Base-by-base conservation (phyloP, 2,888 invertebrate genomes). In the Spilarctia lutea region DNA sequence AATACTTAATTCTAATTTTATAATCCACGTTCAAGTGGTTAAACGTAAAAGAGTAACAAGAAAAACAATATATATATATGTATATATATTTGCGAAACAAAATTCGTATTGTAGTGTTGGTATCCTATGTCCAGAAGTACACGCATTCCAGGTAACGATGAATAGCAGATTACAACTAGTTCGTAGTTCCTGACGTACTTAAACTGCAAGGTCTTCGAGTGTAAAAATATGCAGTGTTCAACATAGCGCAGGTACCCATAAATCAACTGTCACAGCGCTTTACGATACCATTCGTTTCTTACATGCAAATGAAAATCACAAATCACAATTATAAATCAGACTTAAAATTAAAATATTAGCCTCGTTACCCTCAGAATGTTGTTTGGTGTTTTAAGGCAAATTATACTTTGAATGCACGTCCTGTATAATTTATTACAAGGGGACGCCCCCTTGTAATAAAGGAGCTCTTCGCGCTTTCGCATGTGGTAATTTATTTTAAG, bases 371-470 rank as follows among this genome's bases (percentile, higher is more conserved):
- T 67, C 67, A 75, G 75, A 83, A 75, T 73, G 74, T 70, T 82
- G 83, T 82, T 82, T 79, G 80, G 78, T 80, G 80, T 83, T 77
- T 81, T 76, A 69, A 75, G 70, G 80, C 78, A 83, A 79, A 83
- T 83, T 83, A 65, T 78, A 75, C 45, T 81, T 82, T 83, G 76
- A 81, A 83, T 78, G 75, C 80, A 81, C 75, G 71, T 67, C 73
- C 70, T 77, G 68, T 63, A 30, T 63, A 71, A 71, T 42, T 71
- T 63, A 71, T 71, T 42, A 71, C 70, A 70, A 70, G 60, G 60
- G 60, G 27, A 56, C 52, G 52, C 52, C 52, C 52, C 52, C 11
- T 48, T 56, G 52, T 56, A 3, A 13, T 8, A 13, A 42, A 42
- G 70, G 30, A 20, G 6, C 60, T 39, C 35, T 7, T 20, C 68